Base-by-base conservation (phyloP, 2,888 invertebrate species). In the Macrophya alboannulata region DNA sequence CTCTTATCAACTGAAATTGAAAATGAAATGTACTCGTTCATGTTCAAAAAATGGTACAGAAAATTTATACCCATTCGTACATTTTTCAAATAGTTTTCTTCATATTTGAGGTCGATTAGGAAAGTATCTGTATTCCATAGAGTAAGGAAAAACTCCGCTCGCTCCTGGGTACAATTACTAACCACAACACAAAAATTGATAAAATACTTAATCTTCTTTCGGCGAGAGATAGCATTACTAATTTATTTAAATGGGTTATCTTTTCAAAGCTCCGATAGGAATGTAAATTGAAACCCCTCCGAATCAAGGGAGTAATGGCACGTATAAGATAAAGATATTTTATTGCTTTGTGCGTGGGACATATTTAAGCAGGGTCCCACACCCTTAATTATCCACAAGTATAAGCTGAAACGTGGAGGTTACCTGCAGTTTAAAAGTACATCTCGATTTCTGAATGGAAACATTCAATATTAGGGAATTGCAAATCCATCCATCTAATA, bases 241-340 rank as follows among this genome's bases (percentile, higher is more conserved):
- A 93, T 93, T 93, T 93, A 93, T 93, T 93, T 93, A 93, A 93
- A 93, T 92, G 92, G 91, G 91, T 93, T 93, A 93, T 93, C 93
- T 93, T 90, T 92, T 89, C 90, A 90, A 92, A 93, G 92, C 90
- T 89, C 92, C 92, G 93, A 93, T 93, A 93, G 92, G 90, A 92
- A 93, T 93, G 93, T 92, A 93, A 93, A 93, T 93, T 93, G 92
- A 87, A 90, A 37, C 68, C 89, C 90, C 90, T 87, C 88, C 90
- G 91, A 92, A 92, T 93, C 92, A 92, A 93, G 91, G 91, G 91
- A 91, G 91, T 91, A 93, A 92, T 92, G 92, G 92, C 92, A 93
- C 90, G 91, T 91, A 90, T 90, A 90, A 93, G 93, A 93, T 93
- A 93, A 93, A 92, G 92, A 90, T 93, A 92, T 92, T 93, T 93